phyloP scores from a whole-genome alignment of 2,888 invertebrate species.

The Stenodera caucasica region DNA sequence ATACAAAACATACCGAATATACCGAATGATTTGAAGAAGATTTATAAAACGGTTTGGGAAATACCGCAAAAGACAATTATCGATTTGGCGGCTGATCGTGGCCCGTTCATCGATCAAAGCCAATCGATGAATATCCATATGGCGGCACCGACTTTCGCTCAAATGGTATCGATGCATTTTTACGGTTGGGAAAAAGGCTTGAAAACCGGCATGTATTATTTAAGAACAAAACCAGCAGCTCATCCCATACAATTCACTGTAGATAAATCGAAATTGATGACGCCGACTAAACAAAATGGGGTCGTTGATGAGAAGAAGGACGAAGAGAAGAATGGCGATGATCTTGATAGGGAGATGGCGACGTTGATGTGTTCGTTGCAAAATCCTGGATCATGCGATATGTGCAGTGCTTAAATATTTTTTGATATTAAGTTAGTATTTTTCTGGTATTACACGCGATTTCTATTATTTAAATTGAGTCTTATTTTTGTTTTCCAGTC shows the following conservation, averaged over 20 bases:
- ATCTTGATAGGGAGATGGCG: constrained; percentile 48
- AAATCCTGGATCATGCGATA: constrained; percentile 85
- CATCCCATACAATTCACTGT: constrained; percentile 98
- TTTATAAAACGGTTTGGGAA: constrained; percentile 98
- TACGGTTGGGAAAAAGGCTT: constrained; percentile 95
- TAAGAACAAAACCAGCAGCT: constrained; percentile 93
- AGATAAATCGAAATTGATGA: constrained; percentile 73
- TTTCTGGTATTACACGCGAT: no score
- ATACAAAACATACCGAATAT: constrained; percentile 85
- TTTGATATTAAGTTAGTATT: no score
- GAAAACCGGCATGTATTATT: constrained; percentile 99
- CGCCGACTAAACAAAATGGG: constrained; percentile 11
- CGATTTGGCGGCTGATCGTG: constrained; percentile 97
- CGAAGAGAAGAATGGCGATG: not conserved
- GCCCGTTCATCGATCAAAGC: constrained; percentile 98
- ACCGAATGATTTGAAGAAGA: constrained; percentile 78
- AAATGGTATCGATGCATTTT: constrained; percentile 97
- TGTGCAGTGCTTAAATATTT: constrained; percentile 75
- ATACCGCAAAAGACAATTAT: constrained; percentile 90
- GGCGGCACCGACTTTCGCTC: constrained; percentile 90
- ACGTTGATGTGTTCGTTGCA: constrained; percentile 82
- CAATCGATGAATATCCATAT: constrained; percentile 98
- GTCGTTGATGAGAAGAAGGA: not conserved
- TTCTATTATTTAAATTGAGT: no score
- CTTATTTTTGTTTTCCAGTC: no score